Percentiles rank a stretch among this genome's conserved stretches.
Conservation (phyloP, 2,113 vertebrate species). For the Poecile atricapillus region DNA sequence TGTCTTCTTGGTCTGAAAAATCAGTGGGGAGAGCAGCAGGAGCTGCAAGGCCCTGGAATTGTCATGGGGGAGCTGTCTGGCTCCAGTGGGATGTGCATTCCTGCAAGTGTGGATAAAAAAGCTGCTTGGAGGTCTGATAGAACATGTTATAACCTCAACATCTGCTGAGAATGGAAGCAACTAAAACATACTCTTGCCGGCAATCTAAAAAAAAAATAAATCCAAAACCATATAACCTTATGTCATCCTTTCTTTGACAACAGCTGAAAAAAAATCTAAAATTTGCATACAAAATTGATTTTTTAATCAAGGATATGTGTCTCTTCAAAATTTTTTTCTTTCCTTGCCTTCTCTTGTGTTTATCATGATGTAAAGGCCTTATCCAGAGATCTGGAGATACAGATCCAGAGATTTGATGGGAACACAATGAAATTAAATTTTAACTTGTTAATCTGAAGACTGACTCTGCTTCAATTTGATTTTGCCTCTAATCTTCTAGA, state of each 20-base stretch:
- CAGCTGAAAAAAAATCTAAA: neutral
- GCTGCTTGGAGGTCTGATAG: neutral
- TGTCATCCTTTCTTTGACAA: neutral
- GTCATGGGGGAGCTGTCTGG: neutral
- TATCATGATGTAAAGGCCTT: neutral
- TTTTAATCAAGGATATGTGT: neutral
- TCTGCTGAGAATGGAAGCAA: neutral
- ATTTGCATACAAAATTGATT: neutral
- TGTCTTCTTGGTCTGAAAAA: neutral
- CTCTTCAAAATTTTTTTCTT: neutral
- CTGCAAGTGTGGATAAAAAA: neutral
- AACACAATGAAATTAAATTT: neutral
- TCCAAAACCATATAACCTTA: neutral
- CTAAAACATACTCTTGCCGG: neutral
- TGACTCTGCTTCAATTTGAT: neutral
- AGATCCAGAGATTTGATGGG: neutral
- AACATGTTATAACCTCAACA: neutral
- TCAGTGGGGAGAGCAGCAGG: neutral
- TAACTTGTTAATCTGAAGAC: neutral
- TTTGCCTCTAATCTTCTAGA: neutral
- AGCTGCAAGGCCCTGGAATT: neutral
- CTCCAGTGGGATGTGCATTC: neutral
- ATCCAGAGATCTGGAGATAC: neutral
- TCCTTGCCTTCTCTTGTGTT: neutral
- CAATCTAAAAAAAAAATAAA: neutral